phyloP scores from a whole-genome alignment of 1,140 invertebrate genomes.

The Bombus superbus region DNA sequence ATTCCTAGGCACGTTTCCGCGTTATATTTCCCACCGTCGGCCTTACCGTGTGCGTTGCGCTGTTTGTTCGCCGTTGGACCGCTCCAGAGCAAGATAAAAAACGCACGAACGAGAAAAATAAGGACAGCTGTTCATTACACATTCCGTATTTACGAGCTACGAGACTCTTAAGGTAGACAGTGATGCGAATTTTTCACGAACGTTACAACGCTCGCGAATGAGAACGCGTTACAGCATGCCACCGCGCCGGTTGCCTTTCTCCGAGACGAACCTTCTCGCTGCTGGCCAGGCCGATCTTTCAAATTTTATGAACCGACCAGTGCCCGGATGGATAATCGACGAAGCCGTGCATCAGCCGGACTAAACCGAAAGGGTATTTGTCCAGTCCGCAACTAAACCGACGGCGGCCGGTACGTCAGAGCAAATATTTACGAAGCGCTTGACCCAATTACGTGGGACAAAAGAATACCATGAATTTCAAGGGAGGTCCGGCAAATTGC shows the following conservation, averaged over 20 bases:
- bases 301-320: not conserved
- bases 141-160: conserved; percentile 19
- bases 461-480: conserved; percentile 68
- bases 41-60: conserved; percentile 16
- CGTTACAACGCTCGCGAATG: not conserved
- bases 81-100: conserved; percentile 15
- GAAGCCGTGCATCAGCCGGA: not conserved
- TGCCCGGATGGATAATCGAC: conserved; percentile 2
- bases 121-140: conserved; percentile 14
- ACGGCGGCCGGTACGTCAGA: conserved; percentile 11
- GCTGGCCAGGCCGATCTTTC: not conserved
- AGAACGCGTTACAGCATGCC: not conserved
- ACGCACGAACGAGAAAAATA: not conserved
- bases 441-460: conserved; percentile 65
- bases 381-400: conserved; percentile 29
- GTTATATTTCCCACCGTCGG: conserved; percentile 20
- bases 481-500: conserved; percentile 54
- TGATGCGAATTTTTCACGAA: not conserved
- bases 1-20: conserved; percentile 49
- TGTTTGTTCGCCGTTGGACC: conserved; percentile 17
- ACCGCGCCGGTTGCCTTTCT: not conserved
- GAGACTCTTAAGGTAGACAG: conserved; percentile 1
- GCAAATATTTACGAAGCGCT: conserved; percentile 71
- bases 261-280: not conserved
- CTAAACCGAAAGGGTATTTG: not conserved